Conservation (phyloP, 2,113 vertebrate species). For the Pseudonaja textilis region DNA sequence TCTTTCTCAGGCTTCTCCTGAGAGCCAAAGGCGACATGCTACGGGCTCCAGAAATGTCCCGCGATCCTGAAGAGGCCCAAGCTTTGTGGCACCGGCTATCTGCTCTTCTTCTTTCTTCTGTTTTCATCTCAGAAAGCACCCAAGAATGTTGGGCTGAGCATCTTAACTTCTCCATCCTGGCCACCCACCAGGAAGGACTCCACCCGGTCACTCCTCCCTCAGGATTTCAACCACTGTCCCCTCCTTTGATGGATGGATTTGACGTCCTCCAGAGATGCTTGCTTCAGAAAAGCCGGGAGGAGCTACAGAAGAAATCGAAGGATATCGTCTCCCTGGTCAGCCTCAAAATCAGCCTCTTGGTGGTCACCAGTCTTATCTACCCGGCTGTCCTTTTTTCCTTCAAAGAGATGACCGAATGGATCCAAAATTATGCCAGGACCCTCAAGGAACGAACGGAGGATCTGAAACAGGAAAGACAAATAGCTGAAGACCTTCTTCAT, state of each 20-base stretch:
- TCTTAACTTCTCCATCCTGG: slow-evolving; percentile 55
- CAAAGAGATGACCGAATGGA: slow-evolving; percentile 86
- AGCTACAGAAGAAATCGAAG: slow-evolving; percentile 67
- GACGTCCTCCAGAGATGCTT: slow-evolving; percentile 64
- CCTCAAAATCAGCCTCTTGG: slow-evolving; percentile 75
- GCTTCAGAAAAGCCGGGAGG: slow-evolving; percentile 56
- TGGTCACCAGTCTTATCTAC: slow-evolving; percentile 79
- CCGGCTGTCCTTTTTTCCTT: slow-evolving; percentile 82
- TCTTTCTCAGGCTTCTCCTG: slow-evolving; percentile 73
- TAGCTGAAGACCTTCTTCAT: slow-evolving; percentile 86
- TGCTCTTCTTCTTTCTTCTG: slow-evolving; percentile 62
- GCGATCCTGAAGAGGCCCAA: slow-evolving; percentile 42
- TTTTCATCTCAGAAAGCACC: slow-evolving; percentile 69
- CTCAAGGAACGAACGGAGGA: slow-evolving; percentile 78
- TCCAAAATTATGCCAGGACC: slow-evolving; percentile 76
- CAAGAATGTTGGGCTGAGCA: slow-evolving; percentile 74
- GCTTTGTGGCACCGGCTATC: slow-evolving; percentile 46
- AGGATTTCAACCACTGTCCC: slow-evolving; percentile 27
- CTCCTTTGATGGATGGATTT: slow-evolving; percentile 23
- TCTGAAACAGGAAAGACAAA: slow-evolving; percentile 73
- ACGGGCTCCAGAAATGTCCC: slow-evolving; percentile 40
- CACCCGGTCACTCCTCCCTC: not conserved
- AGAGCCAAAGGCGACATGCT: slow-evolving; percentile 66
- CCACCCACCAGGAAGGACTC: slow-evolving; percentile 47
- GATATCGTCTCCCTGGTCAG: slow-evolving; percentile 70